Evolutionary conservation across 2,113 vertebrate species (phyloP).

Genomic region (Cochlearius cochlearius): DNA sequence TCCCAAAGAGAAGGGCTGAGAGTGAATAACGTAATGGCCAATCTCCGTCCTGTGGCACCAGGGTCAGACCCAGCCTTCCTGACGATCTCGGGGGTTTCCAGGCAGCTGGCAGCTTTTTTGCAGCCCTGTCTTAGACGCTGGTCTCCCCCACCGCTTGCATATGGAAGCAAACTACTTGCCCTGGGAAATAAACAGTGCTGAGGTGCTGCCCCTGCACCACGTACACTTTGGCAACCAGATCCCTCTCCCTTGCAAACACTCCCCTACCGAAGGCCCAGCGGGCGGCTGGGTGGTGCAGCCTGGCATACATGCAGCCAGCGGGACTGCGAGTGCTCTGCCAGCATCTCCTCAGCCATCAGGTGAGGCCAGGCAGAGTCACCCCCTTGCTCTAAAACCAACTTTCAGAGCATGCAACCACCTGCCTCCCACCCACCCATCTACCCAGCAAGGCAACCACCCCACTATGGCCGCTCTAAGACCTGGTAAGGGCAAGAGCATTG

Average conservation of each 20-base stretch:
- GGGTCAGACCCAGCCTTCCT: neutral
- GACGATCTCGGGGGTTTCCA: neutral
- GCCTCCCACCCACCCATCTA: no score
- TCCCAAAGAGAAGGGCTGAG: neutral
- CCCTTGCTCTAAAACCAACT: rapidly evolving
- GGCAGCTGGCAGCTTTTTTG: neutral
- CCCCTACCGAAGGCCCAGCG: rapidly evolving
- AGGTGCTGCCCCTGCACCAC: neutral
- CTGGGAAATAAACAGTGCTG: neutral
- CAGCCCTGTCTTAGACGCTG: neutral
- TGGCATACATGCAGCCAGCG: rapidly evolving
- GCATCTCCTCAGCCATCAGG: neutral
- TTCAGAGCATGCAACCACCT: neutral
- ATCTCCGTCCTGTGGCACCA: neutral
- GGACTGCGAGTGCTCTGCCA: rapidly evolving
- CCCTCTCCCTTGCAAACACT: neutral
- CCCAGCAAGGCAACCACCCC: neutral
- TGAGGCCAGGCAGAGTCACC: neutral
- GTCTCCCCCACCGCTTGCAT: neutral
- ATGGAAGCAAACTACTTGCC: rapidly evolving
- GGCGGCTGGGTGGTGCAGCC: rapidly evolving
- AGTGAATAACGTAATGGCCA: neutral
- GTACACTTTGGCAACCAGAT: rapidly evolving
- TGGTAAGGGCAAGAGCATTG: neutral
- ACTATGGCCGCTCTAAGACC: neutral